phyloP scores from a whole-genome alignment of 2,113 vertebrate species.

The Gasterosteus nipponicus region DNA sequence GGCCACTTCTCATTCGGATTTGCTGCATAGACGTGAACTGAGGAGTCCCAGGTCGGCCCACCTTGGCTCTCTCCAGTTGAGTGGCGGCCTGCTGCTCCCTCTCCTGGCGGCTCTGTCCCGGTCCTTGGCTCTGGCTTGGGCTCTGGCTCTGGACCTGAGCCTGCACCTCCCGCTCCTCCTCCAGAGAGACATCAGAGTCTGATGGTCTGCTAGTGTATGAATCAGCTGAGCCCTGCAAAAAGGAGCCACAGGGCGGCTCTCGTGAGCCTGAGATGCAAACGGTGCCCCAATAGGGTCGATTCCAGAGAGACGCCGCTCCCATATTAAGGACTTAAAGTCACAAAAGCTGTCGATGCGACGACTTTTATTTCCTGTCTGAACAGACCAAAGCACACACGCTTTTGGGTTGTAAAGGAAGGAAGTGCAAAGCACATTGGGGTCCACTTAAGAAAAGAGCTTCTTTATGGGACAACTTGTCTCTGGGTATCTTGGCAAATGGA shows the following conservation, averaged over 20 bases:
- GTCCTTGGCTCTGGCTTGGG: constrained; percentile 77
- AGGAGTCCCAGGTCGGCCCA: constrained; percentile 48
- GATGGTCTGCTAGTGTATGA: constrained; percentile 99
- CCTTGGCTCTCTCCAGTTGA: constrained; percentile 97
- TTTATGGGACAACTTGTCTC: constrained; percentile 13
- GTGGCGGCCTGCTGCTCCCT: constrained; percentile 93
- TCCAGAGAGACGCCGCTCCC: not conserved
- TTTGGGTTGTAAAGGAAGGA: not conserved
- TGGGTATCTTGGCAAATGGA: constrained; percentile 34
- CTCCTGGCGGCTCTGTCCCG: constrained; percentile 89
- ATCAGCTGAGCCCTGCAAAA: constrained; percentile 94
- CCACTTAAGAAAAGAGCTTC: not conserved
- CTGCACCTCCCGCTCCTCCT: constrained; percentile 94
- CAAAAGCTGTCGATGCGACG: not conserved
- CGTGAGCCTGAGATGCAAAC: not conserved
- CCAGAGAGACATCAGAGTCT: constrained; percentile 98
- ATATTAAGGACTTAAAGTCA: not conserved
- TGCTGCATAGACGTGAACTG: not conserved
- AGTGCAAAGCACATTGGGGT: constrained; percentile 7
- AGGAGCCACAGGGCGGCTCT: constrained; percentile 5
- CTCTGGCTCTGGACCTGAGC: constrained; percentile 84
- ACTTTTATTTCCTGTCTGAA: constrained; percentile 1
- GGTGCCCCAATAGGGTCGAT: not conserved
- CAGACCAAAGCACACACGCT: not conserved
- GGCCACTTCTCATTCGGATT: not conserved